Evolutionary conservation across 1,140 invertebrate genomes (phyloP).

Genomic region (Bombus waltoni): DNA sequence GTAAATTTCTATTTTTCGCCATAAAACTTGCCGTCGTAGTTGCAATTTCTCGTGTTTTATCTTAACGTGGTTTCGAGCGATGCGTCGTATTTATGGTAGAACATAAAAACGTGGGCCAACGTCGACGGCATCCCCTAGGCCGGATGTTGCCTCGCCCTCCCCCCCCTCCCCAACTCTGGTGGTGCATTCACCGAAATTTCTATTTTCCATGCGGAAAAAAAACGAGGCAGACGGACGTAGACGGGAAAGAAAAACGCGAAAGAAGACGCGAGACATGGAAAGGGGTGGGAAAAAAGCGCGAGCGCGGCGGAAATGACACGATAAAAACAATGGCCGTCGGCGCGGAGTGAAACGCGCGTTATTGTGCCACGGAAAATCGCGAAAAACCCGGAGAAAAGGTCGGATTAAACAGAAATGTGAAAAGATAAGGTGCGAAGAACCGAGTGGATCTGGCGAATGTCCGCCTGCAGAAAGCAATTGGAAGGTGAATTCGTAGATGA

Average conservation of each 20-base stretch:
- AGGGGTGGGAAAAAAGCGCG: neutral
- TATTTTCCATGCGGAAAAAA: constrained; percentile 15
- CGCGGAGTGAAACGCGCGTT: neutral
- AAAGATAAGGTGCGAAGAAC: neutral
- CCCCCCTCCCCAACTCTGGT: too few relatives aligned
- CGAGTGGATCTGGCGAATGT: neutral
- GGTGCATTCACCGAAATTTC: constrained; percentile 35
- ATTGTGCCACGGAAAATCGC: constrained; percentile 3
- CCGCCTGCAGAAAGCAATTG: neutral
- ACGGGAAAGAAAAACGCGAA: constrained; percentile 15
- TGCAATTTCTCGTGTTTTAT: constrained; percentile 1
- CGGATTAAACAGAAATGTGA: neutral
- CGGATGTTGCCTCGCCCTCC: neutral
- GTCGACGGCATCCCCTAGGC: neutral
- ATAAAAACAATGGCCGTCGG: constrained; percentile 13
- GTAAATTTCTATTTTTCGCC: neutral
- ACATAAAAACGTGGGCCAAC: constrained; percentile 20
- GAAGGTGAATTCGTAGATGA: neutral
- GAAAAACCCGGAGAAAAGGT: neutral
- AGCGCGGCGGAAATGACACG: neutral
- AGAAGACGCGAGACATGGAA: neutral
- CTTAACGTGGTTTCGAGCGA: constrained; percentile 6
- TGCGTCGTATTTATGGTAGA: constrained; percentile 19
- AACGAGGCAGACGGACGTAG: neutral
- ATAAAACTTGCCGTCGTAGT: neutral